These are phyloP conservation scores for Hemithea aestivaria DNA, from an alignment of 2,888 invertebrate genomes.

Conservation along the genomic window DNA sequence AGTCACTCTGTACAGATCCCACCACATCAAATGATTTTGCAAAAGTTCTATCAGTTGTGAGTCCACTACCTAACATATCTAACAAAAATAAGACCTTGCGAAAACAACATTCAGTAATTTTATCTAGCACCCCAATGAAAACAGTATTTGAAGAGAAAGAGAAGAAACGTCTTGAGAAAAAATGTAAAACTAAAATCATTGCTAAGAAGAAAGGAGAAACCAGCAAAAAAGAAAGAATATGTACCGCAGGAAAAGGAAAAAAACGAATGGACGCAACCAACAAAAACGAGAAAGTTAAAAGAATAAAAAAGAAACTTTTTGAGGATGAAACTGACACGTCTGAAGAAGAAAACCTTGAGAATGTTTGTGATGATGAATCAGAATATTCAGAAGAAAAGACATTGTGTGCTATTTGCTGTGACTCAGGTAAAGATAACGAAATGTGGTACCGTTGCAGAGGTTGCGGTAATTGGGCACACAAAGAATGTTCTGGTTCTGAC, in stretches of 20 bases:
- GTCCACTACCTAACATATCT: too few relatives aligned
- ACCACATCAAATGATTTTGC: too few relatives aligned
- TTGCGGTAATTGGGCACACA: constrained; percentile 28
- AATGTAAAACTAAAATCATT: too few relatives aligned
- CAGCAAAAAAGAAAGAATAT: constrained; percentile 16
- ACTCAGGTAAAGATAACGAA: constrained; percentile 24
- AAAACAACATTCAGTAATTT: constrained; percentile 26
- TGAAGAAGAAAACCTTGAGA: constrained; percentile 8
- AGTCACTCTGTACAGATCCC: too few relatives aligned
- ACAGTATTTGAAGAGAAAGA: constrained; percentile 10
- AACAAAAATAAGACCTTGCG: constrained; percentile 17
- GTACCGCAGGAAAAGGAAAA: too few relatives aligned
- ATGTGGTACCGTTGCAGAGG: constrained; percentile 29
- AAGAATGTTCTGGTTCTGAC: constrained; percentile 26
- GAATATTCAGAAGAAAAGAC: constrained; percentile 26
- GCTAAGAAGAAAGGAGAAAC: constrained; percentile 16
- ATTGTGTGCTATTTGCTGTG: constrained; percentile 26
- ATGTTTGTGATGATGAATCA: constrained; percentile 27
- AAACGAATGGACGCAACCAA: too few relatives aligned
- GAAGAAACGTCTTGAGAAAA: constrained; percentile 20
- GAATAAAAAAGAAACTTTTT: too few relatives aligned
- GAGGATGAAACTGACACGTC: too few relatives aligned
- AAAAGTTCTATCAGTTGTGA: too few relatives aligned
- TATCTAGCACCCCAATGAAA: constrained; percentile 25
- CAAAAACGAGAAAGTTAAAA: too few relatives aligned